Percentiles rank a stretch among this genome's conserved stretches.
Evolutionary conservation across 1,140 invertebrate genomes (phyloP).

Genomic region (Drosophila ohnishii): DNA sequence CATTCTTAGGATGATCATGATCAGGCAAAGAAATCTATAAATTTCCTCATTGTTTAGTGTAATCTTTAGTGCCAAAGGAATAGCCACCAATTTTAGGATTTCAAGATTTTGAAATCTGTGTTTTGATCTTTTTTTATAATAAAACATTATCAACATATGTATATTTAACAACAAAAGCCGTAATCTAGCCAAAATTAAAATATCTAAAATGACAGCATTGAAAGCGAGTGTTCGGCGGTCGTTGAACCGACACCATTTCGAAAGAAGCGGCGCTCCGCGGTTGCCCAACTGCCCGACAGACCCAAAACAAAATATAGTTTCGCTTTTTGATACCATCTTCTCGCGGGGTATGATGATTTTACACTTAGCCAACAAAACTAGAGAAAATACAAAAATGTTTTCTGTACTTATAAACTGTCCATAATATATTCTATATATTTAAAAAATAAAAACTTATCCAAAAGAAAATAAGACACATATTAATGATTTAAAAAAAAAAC

Average conservation of each 20-base stretch:
- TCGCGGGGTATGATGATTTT: slow-evolving; percentile 11
- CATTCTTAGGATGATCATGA: background rate
- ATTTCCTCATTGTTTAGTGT: background rate
- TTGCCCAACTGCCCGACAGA: slow-evolving; percentile 50
- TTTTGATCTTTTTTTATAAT: background rate
- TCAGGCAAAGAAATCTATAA: background rate
- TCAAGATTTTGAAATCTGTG: background rate
- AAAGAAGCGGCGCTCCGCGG: slow-evolving; percentile 17
- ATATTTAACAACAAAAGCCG: background rate
- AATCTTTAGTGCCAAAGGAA: background rate
- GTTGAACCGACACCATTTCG: slow-evolving; percentile 37
- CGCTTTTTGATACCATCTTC: slow-evolving; percentile 30
- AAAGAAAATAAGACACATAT: too few relatives aligned
- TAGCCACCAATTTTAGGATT: background rate
- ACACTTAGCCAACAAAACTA: background rate
- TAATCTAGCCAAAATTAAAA: background rate
- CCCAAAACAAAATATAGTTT: slow-evolving; percentile 41
- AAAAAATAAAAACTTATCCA: too few relatives aligned
- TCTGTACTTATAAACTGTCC: too few relatives aligned
- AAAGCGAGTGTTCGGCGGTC: slow-evolving; percentile 7
- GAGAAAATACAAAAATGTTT: too few relatives aligned
- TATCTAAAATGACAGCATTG: background rate
- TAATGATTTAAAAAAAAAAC: too few relatives aligned
- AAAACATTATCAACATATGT: too few relatives aligned
- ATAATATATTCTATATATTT: too few relatives aligned